These are phyloP conservation scores for Cotesia vestalis DNA, from an alignment of 1,140 invertebrate genomes.

Conservation along the genomic window DNA sequence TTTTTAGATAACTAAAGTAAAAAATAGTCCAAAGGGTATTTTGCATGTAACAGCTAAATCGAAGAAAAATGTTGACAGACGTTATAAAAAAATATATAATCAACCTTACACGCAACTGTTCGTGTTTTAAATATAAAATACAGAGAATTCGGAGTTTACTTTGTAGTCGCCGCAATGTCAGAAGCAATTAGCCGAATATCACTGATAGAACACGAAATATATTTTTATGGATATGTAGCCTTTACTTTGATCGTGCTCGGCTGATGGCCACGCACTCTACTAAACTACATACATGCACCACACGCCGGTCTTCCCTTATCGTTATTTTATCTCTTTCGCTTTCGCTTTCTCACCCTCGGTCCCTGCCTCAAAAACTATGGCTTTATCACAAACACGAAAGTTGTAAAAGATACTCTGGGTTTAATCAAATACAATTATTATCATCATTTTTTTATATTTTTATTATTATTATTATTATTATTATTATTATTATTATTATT, in stretches of 20 bases:
- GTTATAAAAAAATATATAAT: not conserved
- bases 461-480: too few species aligned
- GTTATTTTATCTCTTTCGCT: constrained; percentile 18
- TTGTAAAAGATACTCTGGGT: not conserved
- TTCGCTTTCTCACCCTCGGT: constrained; percentile 6
- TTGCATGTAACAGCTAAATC: not conserved
- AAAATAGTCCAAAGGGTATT: not conserved
- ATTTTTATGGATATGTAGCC: constrained; percentile 12
- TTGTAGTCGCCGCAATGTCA: constrained; percentile 26
- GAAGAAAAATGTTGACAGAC: not conserved
- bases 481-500: too few species aligned
- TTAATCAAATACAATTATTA: not conserved
- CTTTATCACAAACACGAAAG: constrained; percentile 32
- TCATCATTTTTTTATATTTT: too few species aligned
- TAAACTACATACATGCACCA: constrained; percentile 13
- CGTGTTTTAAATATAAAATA: constrained; percentile 26
- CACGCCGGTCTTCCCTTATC: constrained; percentile 23
- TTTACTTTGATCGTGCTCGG: constrained; percentile 1
- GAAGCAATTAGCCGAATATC: constrained; percentile 25
- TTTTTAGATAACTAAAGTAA: not conserved
- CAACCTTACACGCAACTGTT: constrained; percentile 8
- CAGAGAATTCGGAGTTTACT: constrained; percentile 1
- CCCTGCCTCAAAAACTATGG: constrained; percentile 23
- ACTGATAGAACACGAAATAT: constrained; percentile 26
- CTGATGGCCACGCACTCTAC: not conserved